Percentiles rank a stretch among this genome's conserved stretches.
Conservation (phyloP, 2,888 invertebrate genomes). For the Drosophila koepferae region DNA sequence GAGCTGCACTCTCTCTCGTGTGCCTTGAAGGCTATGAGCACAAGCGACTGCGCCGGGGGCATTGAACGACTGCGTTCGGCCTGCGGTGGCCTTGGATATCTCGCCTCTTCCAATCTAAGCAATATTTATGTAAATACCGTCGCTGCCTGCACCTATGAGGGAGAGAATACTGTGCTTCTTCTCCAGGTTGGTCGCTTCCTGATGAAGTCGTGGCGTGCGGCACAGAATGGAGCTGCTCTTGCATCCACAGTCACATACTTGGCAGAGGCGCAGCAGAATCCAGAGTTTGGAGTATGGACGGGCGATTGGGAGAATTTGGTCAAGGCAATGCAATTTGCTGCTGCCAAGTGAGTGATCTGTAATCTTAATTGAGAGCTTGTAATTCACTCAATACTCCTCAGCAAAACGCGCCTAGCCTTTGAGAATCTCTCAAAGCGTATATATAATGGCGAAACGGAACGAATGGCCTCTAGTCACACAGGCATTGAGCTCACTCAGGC, state of each 20-base stretch:
- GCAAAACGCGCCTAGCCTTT: conserved; percentile 90
- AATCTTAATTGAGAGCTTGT: background rate
- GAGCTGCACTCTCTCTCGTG: conserved; percentile 95
- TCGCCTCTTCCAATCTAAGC: conserved; percentile 93
- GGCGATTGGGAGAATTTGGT: conserved; percentile 83
- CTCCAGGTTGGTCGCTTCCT: conserved; percentile 95
- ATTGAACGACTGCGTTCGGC: conserved; percentile 93
- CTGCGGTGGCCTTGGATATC: conserved; percentile 98
- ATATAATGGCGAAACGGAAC: conserved; percentile 88
- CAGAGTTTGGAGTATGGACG: conserved; percentile 75
- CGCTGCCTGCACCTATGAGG: conserved; percentile 96
- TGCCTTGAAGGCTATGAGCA: conserved; percentile 94
- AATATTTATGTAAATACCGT: conserved; percentile 91
- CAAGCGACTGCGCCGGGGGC: conserved; percentile 89
- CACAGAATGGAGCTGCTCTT: conserved; percentile 87
- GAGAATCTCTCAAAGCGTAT: conserved; percentile 90
- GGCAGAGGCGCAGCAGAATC: conserved; percentile 49
- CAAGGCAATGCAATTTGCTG: conserved; percentile 85
- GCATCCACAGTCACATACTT: conserved; percentile 90
- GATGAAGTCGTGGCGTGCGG: conserved; percentile 91
- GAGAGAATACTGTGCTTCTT: conserved; percentile 96
- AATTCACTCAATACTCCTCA: conserved; percentile 75
- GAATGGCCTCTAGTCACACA: conserved; percentile 94
- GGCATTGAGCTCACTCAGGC: conserved; percentile 93
- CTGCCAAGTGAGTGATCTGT: conserved; percentile 84